Evolutionary conservation across 2,113 vertebrate species (phyloP).

Genomic region (Mesoclemmys tuberculata): DNA sequence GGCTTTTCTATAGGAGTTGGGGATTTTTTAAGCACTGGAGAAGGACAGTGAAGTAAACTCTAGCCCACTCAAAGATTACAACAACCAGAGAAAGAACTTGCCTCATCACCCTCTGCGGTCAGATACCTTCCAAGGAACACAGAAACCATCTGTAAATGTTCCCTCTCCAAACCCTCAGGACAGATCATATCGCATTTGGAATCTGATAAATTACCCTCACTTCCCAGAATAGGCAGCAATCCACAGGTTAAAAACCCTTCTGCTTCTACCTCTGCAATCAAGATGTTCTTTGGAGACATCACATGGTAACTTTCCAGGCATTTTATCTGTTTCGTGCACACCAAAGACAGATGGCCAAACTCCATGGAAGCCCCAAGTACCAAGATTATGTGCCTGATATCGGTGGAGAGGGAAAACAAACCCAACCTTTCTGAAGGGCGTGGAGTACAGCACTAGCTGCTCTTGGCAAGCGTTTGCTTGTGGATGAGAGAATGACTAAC

Average conservation of each 20-base stretch:
- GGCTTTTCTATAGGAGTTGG: too few relatives aligned
- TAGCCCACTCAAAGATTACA: too few relatives aligned
- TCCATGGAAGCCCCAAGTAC: background rate
- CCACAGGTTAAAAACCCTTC: background rate
- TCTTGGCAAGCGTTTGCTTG: background rate
- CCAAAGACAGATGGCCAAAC: background rate
- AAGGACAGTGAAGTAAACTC: too few relatives aligned
- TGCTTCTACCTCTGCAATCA: background rate
- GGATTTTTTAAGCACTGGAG: too few relatives aligned
- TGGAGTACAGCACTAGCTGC: constrained; percentile 18
- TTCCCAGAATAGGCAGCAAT: background rate
- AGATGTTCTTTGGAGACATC: background rate
- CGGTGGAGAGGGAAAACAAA: constrained; percentile 35
- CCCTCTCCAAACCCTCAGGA: constrained; percentile 13
- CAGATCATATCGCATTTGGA: background rate
- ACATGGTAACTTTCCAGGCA: background rate
- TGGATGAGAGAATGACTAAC: background rate
- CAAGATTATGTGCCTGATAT: constrained; percentile 15
- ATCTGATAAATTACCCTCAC: background rate
- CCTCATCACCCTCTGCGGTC: background rate
- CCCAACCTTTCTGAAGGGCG: background rate
- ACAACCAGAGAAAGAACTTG: background rate
- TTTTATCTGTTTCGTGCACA: background rate
- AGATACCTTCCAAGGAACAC: background rate
- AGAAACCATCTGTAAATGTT: constrained; percentile 23